Base-by-base conservation (phyloP, 2,113 vertebrate genomes). In the Microcebus griseorufus region DNA sequence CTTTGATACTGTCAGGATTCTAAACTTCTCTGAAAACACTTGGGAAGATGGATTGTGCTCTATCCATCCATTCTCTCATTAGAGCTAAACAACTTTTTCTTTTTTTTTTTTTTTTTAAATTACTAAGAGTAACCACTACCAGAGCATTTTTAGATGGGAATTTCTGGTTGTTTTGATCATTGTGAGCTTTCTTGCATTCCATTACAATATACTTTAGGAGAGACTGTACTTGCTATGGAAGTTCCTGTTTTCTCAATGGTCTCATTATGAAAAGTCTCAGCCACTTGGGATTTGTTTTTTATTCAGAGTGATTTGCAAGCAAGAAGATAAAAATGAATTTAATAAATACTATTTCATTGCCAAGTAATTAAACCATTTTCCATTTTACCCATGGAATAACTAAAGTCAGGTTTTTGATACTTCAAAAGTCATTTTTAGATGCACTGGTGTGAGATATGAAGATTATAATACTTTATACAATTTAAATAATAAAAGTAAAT, bases 401-500 rank as follows among this genome's bases (percentile, higher is more conserved):
- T 51, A 87, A 80, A 80, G 16, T 88, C 39, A 22, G 18, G 23
- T 20, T 94, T 93, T 80, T 42, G 17, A 42, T 51, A 55, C 78
- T 95, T 89, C 82, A 83, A 67, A 72, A 34, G 65, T 67, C 34
- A 84, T 73, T 95, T 90, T 88, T 75, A 88, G 60, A 32, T 64
- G 10, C 29, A 94, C 32, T 78, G 17, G 60, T 90, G 7, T 90
- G 91, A 27, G 12, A 5, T 92, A 45, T 89, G 91, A 80, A 93
- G 39, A 37, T 92, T 64, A 37, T 53, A 90, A 37, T 48, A 84
- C 37, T 80, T 83, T 34, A 51, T n/a, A 75, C 14, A 6, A 60
- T 90, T 95, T 95, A 80, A 90, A 37, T 51, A 58, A 53, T 62
- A 34, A 42, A 84, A 76, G 18, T 88, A 64, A 96, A 34, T 34